Percentiles rank a stretch among this genome's conserved stretches.
Evolutionary conservation across 1,140 invertebrate species (phyloP).

Genomic region (Phymastichus coffea): DNA sequence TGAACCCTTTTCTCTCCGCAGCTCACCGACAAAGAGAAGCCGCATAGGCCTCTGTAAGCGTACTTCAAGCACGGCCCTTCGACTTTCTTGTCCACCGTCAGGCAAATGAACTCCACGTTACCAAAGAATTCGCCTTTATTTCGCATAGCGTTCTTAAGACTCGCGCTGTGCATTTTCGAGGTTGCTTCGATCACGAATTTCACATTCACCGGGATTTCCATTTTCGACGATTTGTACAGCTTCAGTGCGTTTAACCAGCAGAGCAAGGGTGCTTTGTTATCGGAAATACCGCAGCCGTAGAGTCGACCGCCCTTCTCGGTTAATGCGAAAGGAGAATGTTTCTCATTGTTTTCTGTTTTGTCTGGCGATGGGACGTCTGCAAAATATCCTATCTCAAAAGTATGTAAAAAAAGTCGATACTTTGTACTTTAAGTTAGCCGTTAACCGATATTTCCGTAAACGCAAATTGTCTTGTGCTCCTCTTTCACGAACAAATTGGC

Average conservation of each 20-base stretch:
- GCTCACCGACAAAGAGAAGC: constrained; percentile 61
- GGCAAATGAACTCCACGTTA: constrained; percentile 63
- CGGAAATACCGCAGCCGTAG: constrained; percentile 30
- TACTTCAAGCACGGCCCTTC: constrained; percentile 68
- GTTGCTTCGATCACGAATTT: constrained; percentile 69
- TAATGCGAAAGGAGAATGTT: constrained; percentile 31
- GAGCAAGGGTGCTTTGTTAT: constrained; percentile 39
- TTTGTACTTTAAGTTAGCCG: not conserved
- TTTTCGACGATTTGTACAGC: constrained; percentile 55
- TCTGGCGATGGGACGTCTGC: constrained; percentile 42
- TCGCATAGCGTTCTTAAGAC: constrained; percentile 59
- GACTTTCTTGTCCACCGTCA: constrained; percentile 70
- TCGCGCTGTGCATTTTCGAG: constrained; percentile 65
- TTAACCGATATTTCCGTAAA: constrained; percentile 34
- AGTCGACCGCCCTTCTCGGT: constrained; percentile 29
- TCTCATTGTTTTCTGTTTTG: constrained; percentile 29
- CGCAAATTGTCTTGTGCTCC: constrained; percentile 31
- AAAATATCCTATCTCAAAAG: constrained; percentile 13
- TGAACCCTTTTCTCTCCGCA: constrained; percentile 31
- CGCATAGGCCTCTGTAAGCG: constrained; percentile 64
- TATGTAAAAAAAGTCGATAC: not conserved
- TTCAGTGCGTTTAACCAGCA: constrained; percentile 46
- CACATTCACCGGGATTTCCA: constrained; percentile 64
- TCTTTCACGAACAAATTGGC: constrained; percentile 26
- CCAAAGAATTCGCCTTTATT: constrained; percentile 51